Conservation (phyloP, 2,888 invertebrate genomes). For the Scrobipalpa atriplicella region DNA sequence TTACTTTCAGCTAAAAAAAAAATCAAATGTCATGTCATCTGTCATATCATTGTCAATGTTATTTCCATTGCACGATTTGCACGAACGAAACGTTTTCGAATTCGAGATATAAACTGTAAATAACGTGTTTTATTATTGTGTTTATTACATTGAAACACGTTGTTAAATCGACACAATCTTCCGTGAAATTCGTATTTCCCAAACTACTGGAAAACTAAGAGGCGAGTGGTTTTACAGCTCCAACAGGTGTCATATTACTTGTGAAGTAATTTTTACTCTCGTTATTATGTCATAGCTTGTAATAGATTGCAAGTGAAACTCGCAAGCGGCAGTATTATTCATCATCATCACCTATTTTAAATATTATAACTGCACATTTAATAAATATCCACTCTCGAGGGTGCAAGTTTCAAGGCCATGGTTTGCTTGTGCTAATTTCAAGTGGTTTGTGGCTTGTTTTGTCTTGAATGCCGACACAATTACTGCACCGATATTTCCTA, state of each 20-base stretch:
- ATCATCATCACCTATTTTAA: background rate
- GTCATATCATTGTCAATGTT: background rate
- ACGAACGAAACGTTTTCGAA: constrained; percentile 18
- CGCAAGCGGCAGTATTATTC: constrained; percentile 25
- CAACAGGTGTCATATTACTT: constrained; percentile 66
- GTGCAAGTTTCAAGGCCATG: background rate
- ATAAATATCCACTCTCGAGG: background rate
- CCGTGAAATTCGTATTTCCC: background rate
- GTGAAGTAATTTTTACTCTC: constrained; percentile 68
- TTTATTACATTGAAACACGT: background rate
- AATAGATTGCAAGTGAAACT: constrained; percentile 57
- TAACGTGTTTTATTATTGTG: background rate
- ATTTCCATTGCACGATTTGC: background rate
- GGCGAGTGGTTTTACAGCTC: background rate
- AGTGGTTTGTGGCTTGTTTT: background rate
- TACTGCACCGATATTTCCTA: background rate
- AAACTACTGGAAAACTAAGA: background rate
- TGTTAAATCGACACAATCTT: background rate
- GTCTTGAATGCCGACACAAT: background rate
- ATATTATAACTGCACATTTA: background rate
- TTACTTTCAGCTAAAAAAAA: too few species aligned
- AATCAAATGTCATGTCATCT: too few species aligned
- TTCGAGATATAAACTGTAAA: constrained; percentile 5
- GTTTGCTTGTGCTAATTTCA: background rate
- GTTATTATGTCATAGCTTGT: constrained; percentile 79